A percentile compares a stretch with the other conserved stretches of the same genome.
phyloP scores from a whole-genome alignment of 1,140 invertebrate species.

The Aphidius gifuensis region DNA sequence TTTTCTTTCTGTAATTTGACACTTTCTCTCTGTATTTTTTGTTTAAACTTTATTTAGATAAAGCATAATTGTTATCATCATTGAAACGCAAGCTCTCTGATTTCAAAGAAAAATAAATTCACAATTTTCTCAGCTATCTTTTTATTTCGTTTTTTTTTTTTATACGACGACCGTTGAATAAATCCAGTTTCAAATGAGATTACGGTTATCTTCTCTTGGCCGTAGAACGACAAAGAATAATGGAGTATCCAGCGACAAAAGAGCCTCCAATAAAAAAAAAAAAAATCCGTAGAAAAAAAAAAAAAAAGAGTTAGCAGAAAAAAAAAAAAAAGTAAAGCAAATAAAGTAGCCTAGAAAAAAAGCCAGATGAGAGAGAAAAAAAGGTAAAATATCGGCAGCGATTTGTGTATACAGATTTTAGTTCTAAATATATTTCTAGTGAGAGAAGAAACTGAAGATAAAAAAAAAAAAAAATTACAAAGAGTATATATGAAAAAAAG shows the following conservation, averaged over 20 bases:
- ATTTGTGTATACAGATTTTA: slow-evolving; percentile 10
- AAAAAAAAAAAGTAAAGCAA: background rate
- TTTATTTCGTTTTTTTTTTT: background rate
- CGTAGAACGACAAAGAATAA: slow-evolving; percentile 19
- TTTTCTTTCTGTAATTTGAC: no score
- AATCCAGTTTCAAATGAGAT: slow-evolving; percentile 22
- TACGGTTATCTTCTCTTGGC: slow-evolving; percentile 17
- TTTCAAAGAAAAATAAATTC: slow-evolving; percentile 14
- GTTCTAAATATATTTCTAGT: background rate
- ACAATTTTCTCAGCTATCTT: slow-evolving; percentile 6
- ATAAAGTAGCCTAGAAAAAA: background rate
- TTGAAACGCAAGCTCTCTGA: background rate
- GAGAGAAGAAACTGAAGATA: background rate
- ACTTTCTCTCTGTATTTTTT: no score
- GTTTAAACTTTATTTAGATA: no score
- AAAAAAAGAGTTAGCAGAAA: background rate
- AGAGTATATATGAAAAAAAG: background rate
- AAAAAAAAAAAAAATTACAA: background rate
- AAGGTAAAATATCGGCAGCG: slow-evolving; percentile 1
- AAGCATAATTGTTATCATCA: no score
- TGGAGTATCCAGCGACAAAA: slow-evolving; percentile 11
- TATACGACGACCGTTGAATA: slow-evolving; percentile 7
- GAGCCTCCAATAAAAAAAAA: slow-evolving; percentile 14
- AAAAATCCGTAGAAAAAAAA: no score
- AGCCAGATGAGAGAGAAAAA: slow-evolving; percentile 4